Conservation (phyloP, 1,140 invertebrate genomes). For the Calosoma granatense region DNA sequence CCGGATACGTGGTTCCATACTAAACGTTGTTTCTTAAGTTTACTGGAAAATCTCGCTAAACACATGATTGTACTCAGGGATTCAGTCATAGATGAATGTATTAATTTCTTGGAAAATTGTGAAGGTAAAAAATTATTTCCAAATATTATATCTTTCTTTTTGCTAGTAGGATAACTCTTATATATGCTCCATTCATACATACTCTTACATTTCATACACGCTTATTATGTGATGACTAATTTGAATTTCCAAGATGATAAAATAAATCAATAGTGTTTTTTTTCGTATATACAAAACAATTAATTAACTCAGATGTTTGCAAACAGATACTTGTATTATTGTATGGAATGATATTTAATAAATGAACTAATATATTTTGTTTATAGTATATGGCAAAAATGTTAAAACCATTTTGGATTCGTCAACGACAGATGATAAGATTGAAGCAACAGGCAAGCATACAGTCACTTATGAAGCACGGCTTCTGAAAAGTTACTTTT, state of each 20-base stretch:
- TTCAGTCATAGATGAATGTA: slow-evolving; percentile 78
- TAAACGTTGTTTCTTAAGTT: slow-evolving; percentile 87
- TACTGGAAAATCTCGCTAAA: slow-evolving; percentile 86
- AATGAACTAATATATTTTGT: too few species aligned
- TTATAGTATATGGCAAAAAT: slow-evolving; percentile 72
- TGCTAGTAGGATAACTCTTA: too few species aligned
- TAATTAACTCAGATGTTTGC: too few species aligned
- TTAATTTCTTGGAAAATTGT: slow-evolving; percentile 88
- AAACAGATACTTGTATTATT: too few species aligned
- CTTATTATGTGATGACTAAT: background rate
- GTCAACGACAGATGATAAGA: slow-evolving; percentile 63
- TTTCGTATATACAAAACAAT: too few species aligned
- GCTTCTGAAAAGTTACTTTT: slow-evolving; percentile 71
- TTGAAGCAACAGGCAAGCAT: slow-evolving; percentile 67
- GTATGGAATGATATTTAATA: too few species aligned
- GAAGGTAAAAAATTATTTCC: slow-evolving; percentile 41
- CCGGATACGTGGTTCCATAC: slow-evolving; percentile 97
- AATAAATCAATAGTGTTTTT: too few species aligned
- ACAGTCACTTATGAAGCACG: slow-evolving; percentile 90
- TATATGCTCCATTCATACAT: too few species aligned
- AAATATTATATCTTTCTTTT: slow-evolving; percentile 12
- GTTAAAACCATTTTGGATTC: slow-evolving; percentile 76
- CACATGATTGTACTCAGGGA: slow-evolving; percentile 86
- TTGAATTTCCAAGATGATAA: too few species aligned
- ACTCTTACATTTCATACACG: background rate